Percentiles rank a stretch among this genome's conserved stretches.
Conservation (phyloP, 2,113 vertebrate species). For the Hymenochirus boettgeri region DNA sequence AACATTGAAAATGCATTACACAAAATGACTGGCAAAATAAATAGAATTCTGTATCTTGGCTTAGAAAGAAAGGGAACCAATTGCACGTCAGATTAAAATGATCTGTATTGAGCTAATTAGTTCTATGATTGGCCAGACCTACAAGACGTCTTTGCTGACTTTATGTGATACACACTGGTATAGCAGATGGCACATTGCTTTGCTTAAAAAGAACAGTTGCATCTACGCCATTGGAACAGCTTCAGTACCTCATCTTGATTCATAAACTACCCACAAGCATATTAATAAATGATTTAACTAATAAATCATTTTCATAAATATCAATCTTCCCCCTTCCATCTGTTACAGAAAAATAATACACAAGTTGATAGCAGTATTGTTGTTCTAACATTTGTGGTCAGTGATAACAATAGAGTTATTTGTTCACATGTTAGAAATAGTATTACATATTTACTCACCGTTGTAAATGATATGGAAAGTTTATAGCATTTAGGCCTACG, state of each 20-base stretch:
- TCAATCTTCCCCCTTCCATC: constrained; percentile 38
- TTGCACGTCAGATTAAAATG: constrained; percentile 29
- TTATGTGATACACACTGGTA: constrained; percentile 24
- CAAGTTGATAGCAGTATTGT: too few relatives aligned
- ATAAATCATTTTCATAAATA: constrained; percentile 43
- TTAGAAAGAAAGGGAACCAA: constrained; percentile 10
- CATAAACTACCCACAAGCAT: constrained; percentile 43
- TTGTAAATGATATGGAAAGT: too few relatives aligned
- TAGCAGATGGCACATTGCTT: constrained; percentile 34
- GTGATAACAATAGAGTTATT: too few relatives aligned
- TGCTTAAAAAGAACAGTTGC: constrained; percentile 43
- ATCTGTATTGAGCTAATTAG: constrained; percentile 41
- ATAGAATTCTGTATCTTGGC: constrained; percentile 28
- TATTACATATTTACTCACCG: too few relatives aligned
- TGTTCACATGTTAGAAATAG: too few relatives aligned
- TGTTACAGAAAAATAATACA: constrained; percentile 28
- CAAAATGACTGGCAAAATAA: constrained; percentile 32
- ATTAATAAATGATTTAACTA: constrained; percentile 43
- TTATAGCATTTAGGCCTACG: too few relatives aligned
- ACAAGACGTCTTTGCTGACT: constrained; percentile 39
- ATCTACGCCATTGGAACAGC: constrained; percentile 37
- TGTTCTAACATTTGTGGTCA: too few relatives aligned
- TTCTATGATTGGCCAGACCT: constrained; percentile 37
- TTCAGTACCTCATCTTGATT: constrained; percentile 42
- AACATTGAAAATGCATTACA: constrained; percentile 20